Evolutionary conservation across 2,113 vertebrate genomes (phyloP).

Genomic region (Scartelaos histophorus): DNA sequence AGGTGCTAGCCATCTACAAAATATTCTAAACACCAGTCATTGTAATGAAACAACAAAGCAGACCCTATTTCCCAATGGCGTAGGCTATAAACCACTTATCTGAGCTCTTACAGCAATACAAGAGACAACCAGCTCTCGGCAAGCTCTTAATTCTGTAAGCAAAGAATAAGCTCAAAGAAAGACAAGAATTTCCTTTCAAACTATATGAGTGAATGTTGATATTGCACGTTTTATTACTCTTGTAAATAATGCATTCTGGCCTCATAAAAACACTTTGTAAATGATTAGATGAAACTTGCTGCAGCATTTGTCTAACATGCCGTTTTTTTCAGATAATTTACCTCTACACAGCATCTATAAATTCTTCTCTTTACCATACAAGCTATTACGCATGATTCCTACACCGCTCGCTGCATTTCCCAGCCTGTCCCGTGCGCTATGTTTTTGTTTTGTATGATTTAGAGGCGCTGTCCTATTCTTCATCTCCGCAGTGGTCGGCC

Average conservation of each 20-base stretch:
- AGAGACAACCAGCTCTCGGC: too few species aligned
- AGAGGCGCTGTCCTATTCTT: conserved; percentile 46
- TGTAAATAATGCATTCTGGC: not conserved
- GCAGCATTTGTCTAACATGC: not conserved
- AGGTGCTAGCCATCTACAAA: too few species aligned
- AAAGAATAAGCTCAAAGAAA: too few species aligned
- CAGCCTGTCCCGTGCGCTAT: conserved; percentile 20
- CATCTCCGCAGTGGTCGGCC: conserved; percentile 45
- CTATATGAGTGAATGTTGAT: too few species aligned
- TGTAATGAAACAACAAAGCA: too few species aligned
- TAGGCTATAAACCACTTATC: too few species aligned
- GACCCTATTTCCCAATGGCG: too few species aligned
- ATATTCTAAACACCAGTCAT: too few species aligned
- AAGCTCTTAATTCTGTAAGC: too few species aligned
- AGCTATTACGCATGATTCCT: not conserved
- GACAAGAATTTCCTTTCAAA: too few species aligned
- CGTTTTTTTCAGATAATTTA: not conserved
- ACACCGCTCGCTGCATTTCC: not conserved
- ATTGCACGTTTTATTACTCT: not conserved
- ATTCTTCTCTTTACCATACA: not conserved
- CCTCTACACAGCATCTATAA: not conserved
- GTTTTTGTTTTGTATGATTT: conserved; percentile 17
- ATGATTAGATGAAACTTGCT: not conserved
- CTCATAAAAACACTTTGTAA: not conserved
- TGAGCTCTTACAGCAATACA: too few species aligned